Evolutionary conservation across 2,888 invertebrate genomes (phyloP).

Genomic region (Hesperia comma): DNA sequence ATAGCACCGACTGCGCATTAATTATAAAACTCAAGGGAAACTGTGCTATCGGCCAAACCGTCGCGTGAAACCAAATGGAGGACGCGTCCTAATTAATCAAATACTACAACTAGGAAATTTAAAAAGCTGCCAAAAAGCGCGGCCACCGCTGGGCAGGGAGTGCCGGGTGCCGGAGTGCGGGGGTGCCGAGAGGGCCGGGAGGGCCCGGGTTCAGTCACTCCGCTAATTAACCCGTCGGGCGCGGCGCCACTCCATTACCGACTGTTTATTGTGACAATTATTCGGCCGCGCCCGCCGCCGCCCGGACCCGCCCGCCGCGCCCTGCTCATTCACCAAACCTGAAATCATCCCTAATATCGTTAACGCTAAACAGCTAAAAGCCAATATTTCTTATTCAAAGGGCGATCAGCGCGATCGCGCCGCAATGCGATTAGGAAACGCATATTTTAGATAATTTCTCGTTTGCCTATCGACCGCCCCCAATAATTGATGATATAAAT

Average conservation of each 20-base stretch:
- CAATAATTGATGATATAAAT: background rate
- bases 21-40: too few species aligned
- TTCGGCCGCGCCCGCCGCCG: constrained; percentile 48
- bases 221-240: constrained; percentile 51
- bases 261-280: constrained; percentile 80
- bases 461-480: background rate
- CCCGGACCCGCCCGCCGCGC: constrained; percentile 39
- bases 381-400: constrained; percentile 33
- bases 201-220: constrained; percentile 43
- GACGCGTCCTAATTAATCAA: background rate
- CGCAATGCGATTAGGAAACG: constrained; percentile 19
- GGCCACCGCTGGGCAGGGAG: constrained; percentile 21
- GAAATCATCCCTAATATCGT: constrained; percentile 37
- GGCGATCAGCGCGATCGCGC: constrained; percentile 10
- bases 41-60: too few species aligned
- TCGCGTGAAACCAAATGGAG: background rate
- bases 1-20: too few species aligned
- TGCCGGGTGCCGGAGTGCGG: constrained; percentile 8
- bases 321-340: constrained; percentile 36
- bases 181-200: constrained; percentile 23
- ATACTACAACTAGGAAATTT: constrained; percentile 1
- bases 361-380: constrained; percentile 31
- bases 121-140: constrained; percentile 16
- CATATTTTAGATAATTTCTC: constrained; percentile 17
- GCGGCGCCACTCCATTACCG: constrained; percentile 74